phyloP scores from a whole-genome alignment of 2,797 vertebrate genomes.

The Crenuchus spilurus region DNA sequence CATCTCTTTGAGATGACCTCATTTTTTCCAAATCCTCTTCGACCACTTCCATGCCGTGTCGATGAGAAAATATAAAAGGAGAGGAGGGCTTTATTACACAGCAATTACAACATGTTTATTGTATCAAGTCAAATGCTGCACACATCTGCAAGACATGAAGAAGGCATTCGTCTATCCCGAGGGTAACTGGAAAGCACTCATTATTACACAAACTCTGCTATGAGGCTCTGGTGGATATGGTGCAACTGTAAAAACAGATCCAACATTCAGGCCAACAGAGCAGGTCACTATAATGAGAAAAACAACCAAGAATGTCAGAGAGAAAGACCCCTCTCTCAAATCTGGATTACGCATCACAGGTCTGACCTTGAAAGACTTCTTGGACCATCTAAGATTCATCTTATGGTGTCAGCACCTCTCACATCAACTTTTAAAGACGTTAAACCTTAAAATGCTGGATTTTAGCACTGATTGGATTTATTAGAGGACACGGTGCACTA shows the following conservation, averaged over 20 bases:
- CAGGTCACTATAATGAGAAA: constrained; percentile 30
- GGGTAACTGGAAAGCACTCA: constrained; percentile 10
- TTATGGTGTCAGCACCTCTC: neutral
- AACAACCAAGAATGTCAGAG: constrained; percentile 16
- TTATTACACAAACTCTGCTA: neutral
- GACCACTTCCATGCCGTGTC: neutral
- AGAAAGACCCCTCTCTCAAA: neutral
- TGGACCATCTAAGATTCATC: neutral
- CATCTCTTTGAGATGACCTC: constrained; percentile 34
- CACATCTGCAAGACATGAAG: constrained; percentile 4
- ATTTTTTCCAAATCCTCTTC: constrained; percentile 30
- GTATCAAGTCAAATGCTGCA: neutral
- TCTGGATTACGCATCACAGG: constrained; percentile 26
- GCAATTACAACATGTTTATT: neutral
- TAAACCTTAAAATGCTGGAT: neutral
- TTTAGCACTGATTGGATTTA: too few relatives aligned
- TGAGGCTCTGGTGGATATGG: constrained; percentile 2
- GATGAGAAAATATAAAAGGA: neutral
- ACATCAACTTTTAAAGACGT: too few relatives aligned
- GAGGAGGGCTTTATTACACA: neutral
- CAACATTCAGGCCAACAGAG: neutral
- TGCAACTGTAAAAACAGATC: constrained; percentile 34
- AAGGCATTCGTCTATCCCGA: neutral
- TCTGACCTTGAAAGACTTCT: constrained; percentile 26
- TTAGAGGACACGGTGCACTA: too few relatives aligned